Conservation (phyloP, 2,113 vertebrate species). For the Pseudopodoces humilis region DNA sequence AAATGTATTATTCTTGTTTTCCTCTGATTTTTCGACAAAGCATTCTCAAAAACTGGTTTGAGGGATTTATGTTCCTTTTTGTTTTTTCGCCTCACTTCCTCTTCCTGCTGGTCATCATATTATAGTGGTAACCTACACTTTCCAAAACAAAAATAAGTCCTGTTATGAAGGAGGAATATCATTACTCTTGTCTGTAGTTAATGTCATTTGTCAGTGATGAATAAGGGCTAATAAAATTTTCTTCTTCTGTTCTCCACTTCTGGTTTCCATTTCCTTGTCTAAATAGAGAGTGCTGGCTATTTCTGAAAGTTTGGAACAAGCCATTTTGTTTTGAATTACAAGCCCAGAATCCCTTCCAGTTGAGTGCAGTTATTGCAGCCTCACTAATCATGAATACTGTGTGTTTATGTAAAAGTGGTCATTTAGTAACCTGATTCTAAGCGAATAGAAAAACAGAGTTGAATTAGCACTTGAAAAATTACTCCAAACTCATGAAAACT, state of each 20-base stretch:
- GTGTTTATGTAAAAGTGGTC: not conserved
- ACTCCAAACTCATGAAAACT: not conserved
- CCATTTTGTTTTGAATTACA: not conserved
- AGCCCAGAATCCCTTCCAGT: not conserved
- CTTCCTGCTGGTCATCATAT: not conserved
- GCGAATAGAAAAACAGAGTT: not conserved
- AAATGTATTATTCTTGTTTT: not conserved
- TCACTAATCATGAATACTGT: not conserved
- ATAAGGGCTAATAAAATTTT: not conserved
- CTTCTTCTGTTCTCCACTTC: not conserved
- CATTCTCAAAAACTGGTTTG: not conserved
- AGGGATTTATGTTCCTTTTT: not conserved
- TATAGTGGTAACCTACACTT: not conserved
- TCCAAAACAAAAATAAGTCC: not conserved
- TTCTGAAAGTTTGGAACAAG: not conserved
- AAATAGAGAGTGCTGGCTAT: not conserved
- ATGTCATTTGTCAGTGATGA: not conserved
- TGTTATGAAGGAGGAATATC: not conserved
- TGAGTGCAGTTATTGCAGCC: not conserved
- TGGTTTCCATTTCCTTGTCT: not conserved
- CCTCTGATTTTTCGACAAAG: not conserved
- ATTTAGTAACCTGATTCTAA: not conserved
- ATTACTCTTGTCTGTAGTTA: not conserved
- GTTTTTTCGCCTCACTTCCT: not conserved
- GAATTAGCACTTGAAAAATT: not conserved